These are phyloP conservation scores for Axinella damicornis DNA, from an alignment of 37 sponge, comb jelly and placozoan species.

Conservation along the genomic window DNA sequence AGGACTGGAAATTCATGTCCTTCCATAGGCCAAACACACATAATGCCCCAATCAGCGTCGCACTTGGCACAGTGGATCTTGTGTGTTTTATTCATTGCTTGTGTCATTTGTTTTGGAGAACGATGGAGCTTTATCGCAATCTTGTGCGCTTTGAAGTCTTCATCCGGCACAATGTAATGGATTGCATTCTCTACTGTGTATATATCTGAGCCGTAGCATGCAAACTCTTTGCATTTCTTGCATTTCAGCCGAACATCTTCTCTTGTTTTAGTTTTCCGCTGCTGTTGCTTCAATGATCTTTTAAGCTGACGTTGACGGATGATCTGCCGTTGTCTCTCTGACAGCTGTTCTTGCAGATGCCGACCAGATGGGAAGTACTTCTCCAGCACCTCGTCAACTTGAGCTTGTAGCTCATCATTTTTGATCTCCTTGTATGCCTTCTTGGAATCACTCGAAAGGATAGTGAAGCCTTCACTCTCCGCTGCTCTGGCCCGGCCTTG, in stretches of 20 bases:
- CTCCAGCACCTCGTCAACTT: constrained; percentile 21
- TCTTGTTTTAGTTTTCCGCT: not conserved
- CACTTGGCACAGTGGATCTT: constrained; percentile 68
- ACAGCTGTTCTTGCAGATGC: not conserved
- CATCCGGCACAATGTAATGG: constrained; percentile 50
- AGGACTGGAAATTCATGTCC: constrained; percentile 51
- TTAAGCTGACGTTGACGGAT: not conserved
- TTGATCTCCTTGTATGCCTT: constrained; percentile 18
- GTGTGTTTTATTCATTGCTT: not conserved
- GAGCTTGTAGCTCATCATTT: constrained; percentile 22
- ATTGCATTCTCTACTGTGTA: not conserved
- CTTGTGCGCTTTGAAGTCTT: constrained; percentile 28
- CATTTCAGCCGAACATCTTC: constrained; percentile 43
- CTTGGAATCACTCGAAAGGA: constrained; percentile 31
- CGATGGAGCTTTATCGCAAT: not conserved
- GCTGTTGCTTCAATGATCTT: not conserved
- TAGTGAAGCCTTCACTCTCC: constrained; percentile 32
- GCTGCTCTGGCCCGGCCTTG: constrained; percentile 80
- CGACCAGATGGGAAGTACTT: not conserved
- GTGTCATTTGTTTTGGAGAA: not conserved
- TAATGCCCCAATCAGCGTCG: constrained; percentile 63
- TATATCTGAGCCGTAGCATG: constrained; percentile 66
- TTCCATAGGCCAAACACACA: constrained; percentile 14
- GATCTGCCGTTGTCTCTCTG: not conserved
- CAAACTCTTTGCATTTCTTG: constrained; percentile 60